Evolutionary conservation across 2,113 vertebrate genomes (phyloP).

Genomic region (Heterocephalus glaber): DNA sequence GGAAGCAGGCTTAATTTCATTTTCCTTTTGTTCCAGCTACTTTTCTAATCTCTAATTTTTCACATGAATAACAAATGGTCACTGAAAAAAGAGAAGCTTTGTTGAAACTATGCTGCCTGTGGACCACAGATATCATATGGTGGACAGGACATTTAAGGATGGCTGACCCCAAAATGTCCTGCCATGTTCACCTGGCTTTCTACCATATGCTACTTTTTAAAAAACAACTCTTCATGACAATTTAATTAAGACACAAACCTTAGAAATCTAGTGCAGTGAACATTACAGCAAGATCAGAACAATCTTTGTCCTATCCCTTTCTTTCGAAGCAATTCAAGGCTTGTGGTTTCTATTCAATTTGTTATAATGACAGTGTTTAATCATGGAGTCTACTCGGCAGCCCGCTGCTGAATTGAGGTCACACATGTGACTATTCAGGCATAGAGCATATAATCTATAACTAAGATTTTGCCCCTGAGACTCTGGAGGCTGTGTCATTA

Average conservation of each 20-base stretch:
- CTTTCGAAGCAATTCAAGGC: slow-evolving; percentile 87
- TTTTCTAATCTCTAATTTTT: slow-evolving; percentile 45
- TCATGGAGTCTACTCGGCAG: slow-evolving; percentile 82
- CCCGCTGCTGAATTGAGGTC: slow-evolving; percentile 86
- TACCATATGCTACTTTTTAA: slow-evolving; percentile 70
- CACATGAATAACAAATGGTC: background rate
- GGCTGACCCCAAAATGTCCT: slow-evolving; percentile 67
- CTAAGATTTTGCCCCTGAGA: slow-evolving; percentile 84
- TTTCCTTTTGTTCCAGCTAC: background rate
- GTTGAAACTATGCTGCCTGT: slow-evolving; percentile 59
- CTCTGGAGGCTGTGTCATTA: slow-evolving; percentile 82
- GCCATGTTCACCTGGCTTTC: slow-evolving; percentile 67
- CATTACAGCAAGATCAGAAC: slow-evolving; percentile 85
- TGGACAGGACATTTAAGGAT: slow-evolving; percentile 42
- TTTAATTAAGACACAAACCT: slow-evolving; percentile 87
- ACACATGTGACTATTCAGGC: slow-evolving; percentile 87
- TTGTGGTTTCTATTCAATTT: slow-evolving; percentile 87
- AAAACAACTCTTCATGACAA: slow-evolving; percentile 82
- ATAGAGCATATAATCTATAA: slow-evolving; percentile 87
- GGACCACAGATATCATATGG: slow-evolving; percentile 65
- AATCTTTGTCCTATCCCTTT: slow-evolving; percentile 83
- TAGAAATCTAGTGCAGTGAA: slow-evolving; percentile 77
- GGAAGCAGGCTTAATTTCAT: background rate
- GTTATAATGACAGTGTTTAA: slow-evolving; percentile 90
- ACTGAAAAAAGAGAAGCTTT: background rate